Conservation (phyloP, 2,797 vertebrate species). For the Cyprinella venusta region DNA sequence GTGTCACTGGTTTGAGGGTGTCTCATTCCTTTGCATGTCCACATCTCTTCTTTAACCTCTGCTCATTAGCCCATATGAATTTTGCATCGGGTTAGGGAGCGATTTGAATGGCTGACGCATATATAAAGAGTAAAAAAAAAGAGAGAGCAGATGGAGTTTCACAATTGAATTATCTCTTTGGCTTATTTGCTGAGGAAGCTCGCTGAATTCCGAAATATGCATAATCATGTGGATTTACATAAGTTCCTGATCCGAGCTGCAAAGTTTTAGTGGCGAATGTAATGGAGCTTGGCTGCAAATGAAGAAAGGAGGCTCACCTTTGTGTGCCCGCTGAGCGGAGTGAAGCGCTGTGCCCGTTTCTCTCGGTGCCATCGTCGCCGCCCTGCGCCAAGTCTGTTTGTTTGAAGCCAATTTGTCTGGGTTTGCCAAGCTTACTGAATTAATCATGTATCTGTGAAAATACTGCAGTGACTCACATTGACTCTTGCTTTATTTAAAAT, state of each 20-base stretch:
- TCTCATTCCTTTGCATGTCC: constrained; percentile 55
- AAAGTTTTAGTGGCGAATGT: constrained; percentile 26
- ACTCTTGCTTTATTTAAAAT: constrained; percentile 19
- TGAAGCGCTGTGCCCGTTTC: constrained; percentile 35
- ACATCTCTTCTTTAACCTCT: constrained; percentile 63
- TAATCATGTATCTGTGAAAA: constrained; percentile 30
- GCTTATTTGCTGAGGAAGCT: constrained; percentile 54
- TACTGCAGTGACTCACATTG: constrained; percentile 18
- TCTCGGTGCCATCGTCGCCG: constrained; percentile 2
- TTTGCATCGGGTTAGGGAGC: constrained; percentile 55
- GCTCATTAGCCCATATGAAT: constrained; percentile 63
- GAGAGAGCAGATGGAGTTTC: constrained; percentile 52
- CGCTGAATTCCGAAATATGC: constrained; percentile 54
- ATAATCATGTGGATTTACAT: constrained; percentile 57
- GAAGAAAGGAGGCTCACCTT: constrained; percentile 49
- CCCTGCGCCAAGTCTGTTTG: constrained; percentile 40
- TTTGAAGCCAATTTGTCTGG: constrained; percentile 33
- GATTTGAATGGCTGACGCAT: constrained; percentile 53
- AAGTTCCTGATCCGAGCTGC: constrained; percentile 40
- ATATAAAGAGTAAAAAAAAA: constrained; percentile 22
- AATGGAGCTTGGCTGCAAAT: constrained; percentile 30
- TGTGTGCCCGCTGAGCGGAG: constrained; percentile 8
- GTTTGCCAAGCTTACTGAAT: constrained; percentile 34
- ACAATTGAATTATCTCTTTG: constrained; percentile 63
- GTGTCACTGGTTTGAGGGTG: constrained; percentile 48